Percentiles rank a stretch among this genome's conserved stretches.
Evolutionary conservation across 2,113 vertebrate genomes (phyloP).

Genomic region (Xiphophorus maculatus): DNA sequence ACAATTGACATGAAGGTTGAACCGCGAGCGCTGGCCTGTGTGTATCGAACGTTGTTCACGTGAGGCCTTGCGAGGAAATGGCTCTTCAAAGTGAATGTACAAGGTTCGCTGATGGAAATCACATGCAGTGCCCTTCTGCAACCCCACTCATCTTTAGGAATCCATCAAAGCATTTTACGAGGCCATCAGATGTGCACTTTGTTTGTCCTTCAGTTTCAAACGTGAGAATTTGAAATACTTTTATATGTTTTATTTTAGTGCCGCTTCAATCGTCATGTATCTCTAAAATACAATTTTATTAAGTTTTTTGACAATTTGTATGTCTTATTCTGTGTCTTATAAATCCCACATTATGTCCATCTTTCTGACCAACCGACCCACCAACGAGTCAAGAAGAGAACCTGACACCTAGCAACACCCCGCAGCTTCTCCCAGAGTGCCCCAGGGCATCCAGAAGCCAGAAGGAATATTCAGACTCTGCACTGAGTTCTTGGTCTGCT

Average conservation of each 20-base stretch:
- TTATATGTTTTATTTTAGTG: background rate
- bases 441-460: too few relatives aligned
- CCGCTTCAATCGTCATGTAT: background rate
- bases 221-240: background rate
- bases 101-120: conserved; percentile 4
- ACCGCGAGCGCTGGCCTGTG: background rate
- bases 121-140: background rate
- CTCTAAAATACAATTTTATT: background rate
- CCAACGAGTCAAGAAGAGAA: too few relatives aligned
- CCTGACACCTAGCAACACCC: too few relatives aligned
- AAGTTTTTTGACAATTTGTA: background rate
- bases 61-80: conserved; percentile 43
- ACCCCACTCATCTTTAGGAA: conserved; percentile 5
- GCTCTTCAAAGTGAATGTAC: conserved; percentile 2
- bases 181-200: background rate
- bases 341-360: too few relatives aligned
- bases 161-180: background rate
- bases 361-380: too few relatives aligned
- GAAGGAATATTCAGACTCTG: too few relatives aligned
- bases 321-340: too few relatives aligned
- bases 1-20: background rate
- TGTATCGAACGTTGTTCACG: background rate
- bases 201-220: background rate
- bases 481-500: too few relatives aligned
- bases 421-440: too few relatives aligned